These are phyloP conservation scores for Cinclus mexicanus DNA, from an alignment of 2,113 vertebrate genomes.

Conservation along the genomic window DNA sequence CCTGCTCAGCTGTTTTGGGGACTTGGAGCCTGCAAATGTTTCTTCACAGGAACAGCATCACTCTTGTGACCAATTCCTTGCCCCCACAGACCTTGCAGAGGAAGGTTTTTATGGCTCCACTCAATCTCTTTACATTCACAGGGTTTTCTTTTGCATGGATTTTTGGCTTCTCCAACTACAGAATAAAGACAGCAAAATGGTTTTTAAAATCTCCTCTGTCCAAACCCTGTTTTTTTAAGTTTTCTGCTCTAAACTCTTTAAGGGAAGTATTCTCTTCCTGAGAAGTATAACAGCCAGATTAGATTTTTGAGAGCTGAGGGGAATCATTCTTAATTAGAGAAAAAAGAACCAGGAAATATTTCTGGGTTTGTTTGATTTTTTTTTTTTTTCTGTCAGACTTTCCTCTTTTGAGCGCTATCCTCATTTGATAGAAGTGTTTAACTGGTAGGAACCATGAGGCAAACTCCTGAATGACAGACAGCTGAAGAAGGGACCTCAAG, in stretches of 20 bases:
- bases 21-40: not conserved
- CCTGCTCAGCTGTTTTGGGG: not conserved
- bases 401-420: not conserved
- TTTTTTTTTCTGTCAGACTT: not conserved
- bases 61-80: not conserved
- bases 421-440: not conserved
- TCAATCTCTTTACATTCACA: not conserved
- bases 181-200: not conserved
- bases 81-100: not conserved
- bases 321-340: not conserved
- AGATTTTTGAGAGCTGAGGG: not conserved
- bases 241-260: not conserved
- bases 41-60: not conserved
- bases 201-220: not conserved
- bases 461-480: slow-evolving; percentile 4
- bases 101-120: not conserved
- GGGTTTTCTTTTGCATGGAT: not conserved
- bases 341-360: not conserved
- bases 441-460: not conserved
- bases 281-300: not conserved
- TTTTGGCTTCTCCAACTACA: not conserved
- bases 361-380: not conserved
- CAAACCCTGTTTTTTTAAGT: not conserved
- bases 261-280: not conserved
- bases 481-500: not conserved